Conservation (phyloP, 2,113 vertebrate genomes). For the Prietella phreatophila region DNA sequence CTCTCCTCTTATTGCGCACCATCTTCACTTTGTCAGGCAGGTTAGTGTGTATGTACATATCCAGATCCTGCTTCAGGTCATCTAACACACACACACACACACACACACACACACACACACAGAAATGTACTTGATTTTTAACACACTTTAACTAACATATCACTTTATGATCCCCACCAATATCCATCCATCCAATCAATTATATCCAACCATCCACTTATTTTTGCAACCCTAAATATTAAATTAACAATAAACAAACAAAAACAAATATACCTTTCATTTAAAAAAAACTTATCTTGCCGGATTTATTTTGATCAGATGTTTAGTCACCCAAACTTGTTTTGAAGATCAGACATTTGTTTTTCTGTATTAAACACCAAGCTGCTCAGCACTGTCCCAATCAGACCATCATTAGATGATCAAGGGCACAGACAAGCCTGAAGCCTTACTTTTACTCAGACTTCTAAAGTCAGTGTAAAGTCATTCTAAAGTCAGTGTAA, state of each 20-base stretch:
- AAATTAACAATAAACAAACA: neutral
- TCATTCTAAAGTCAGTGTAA: too few species aligned
- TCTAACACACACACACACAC: constrained; percentile 64
- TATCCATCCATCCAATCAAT: neutral
- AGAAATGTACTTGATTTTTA: neutral
- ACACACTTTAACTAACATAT: neutral
- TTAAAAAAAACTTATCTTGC: neutral
- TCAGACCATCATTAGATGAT: neutral
- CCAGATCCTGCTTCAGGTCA: constrained; percentile 86
- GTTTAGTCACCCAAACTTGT: neutral
- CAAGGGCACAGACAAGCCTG: neutral
- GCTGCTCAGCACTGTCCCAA: neutral
- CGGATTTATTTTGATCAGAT: neutral
- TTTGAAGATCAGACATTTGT: neutral
- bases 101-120: constrained; percentile 1
- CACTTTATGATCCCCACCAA: neutral
- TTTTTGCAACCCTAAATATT: neutral
- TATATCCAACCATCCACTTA: neutral
- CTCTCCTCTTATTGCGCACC: constrained; percentile 84
- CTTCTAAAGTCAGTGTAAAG: neutral
- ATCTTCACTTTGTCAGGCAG: constrained; percentile 80
- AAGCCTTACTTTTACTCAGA: neutral
- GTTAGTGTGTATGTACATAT: constrained; percentile 75
- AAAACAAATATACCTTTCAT: neutral
- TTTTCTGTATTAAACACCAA: neutral